These are phyloP conservation scores for Spodoptera picta DNA, from an alignment of 2,888 invertebrate genomes.

Conservation along the genomic window DNA sequence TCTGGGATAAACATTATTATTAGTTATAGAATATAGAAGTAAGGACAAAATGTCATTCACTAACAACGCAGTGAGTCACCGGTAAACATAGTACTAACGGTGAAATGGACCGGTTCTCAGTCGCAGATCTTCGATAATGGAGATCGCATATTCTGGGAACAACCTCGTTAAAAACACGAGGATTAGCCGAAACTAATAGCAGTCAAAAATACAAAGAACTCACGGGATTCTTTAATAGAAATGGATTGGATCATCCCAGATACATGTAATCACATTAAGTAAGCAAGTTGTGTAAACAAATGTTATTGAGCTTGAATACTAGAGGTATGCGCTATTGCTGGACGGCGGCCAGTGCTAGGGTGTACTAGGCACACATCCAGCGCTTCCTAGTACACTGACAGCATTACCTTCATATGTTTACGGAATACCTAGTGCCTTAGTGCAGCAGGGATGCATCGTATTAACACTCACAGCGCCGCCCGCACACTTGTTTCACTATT, in stretches of 20 bases:
- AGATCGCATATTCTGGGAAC: constrained; percentile 49
- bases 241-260: constrained; percentile 30
- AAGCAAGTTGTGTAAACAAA: constrained; percentile 47
- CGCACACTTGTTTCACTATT: constrained; percentile 61
- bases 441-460: constrained; percentile 61
- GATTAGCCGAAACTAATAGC: constrained; percentile 24
- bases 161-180: constrained; percentile 25
- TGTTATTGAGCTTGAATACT: constrained; percentile 53
- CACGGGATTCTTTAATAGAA: constrained; percentile 13
- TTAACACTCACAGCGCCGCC: constrained; percentile 41
- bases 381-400: constrained; percentile 80
- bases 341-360: constrained; percentile 72
- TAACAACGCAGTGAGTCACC: constrained; percentile 50
- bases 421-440: constrained; percentile 70
- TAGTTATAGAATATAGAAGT: constrained; percentile 25
- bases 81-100: constrained; percentile 54
- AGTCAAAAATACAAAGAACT: constrained; percentile 27
- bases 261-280: constrained; percentile 36
- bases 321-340: constrained; percentile 66
- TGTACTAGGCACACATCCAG: constrained; percentile 78
- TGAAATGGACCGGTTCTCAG: constrained; percentile 50
- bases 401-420: constrained; percentile 71
- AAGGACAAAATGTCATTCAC: constrained; percentile 51
- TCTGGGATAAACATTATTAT: constrained; percentile 20
- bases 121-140: constrained; percentile 51